phyloP scores from a whole-genome alignment of 2,888 invertebrate species.

The Dugesia japonica region DNA sequence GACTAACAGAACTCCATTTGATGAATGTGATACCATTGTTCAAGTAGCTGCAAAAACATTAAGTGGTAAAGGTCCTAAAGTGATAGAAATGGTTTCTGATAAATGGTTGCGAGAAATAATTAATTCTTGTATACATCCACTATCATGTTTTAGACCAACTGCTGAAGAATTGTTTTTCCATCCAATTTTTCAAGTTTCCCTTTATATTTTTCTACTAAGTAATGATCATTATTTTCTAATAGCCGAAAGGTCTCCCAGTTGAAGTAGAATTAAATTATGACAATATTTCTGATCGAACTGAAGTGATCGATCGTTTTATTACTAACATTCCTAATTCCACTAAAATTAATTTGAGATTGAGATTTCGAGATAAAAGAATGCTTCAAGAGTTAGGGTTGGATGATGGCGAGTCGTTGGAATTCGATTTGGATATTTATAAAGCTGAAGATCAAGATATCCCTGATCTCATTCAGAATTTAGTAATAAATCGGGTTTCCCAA shows the following conservation, averaged over 20 bases:
- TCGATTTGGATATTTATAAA: conserved; percentile 34
- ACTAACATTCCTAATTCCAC: conserved; percentile 20
- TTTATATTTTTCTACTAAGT: background rate
- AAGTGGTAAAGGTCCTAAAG: conserved; percentile 30
- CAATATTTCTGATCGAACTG: conserved; percentile 28
- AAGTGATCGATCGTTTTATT: conserved; percentile 29
- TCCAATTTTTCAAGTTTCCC: conserved; percentile 24
- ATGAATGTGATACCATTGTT: conserved; percentile 11
- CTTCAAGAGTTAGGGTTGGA: conserved; percentile 32
- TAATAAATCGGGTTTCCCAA: background rate
- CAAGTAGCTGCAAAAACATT: conserved; percentile 33
- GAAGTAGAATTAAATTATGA: conserved; percentile 34
- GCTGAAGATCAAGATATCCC: conserved; percentile 33
- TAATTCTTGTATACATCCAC: conserved; percentile 32
- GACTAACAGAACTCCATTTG: conserved; percentile 21
- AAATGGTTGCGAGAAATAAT: conserved; percentile 45
- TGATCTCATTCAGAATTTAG: conserved; percentile 31
- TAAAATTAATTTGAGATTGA: conserved; percentile 29
- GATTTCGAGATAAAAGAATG: conserved; percentile 30
- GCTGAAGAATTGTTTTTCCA: conserved; percentile 32
- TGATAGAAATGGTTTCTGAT: conserved; percentile 20
- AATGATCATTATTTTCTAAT: background rate
- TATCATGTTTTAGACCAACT: conserved; percentile 31
- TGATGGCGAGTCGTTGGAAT: conserved; percentile 34
- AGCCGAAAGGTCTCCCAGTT: conserved; percentile 32